phyloP scores from a whole-genome alignment of 1,140 invertebrate genomes.

The Drosophila teissieri region DNA sequence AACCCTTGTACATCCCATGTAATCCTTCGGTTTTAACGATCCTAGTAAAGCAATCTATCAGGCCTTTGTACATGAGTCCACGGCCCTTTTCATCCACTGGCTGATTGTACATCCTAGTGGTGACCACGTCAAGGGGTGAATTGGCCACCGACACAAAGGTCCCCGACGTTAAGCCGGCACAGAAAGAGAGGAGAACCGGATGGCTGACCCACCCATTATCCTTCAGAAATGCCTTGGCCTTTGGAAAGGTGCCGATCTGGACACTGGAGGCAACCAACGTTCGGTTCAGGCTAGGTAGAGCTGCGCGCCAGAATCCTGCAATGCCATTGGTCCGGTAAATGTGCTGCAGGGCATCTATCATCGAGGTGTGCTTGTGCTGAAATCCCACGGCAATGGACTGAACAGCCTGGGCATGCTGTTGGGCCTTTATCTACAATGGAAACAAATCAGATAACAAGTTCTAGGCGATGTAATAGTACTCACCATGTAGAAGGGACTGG shows the following conservation, averaged over 20 bases:
- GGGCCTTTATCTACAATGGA: constrained; percentile 90
- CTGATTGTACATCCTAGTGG: constrained; percentile 96
- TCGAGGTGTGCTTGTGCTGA: constrained; percentile 91
- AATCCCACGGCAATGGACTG: constrained; percentile 93
- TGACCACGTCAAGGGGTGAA: constrained; percentile 95
- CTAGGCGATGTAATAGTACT: neutral
- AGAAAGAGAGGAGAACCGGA: constrained; percentile 89
- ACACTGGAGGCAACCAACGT: constrained; percentile 92
- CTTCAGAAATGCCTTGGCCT: constrained; percentile 86
- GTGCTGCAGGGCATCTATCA: constrained; percentile 87
- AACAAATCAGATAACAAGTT: neutral
- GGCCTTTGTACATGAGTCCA: constrained; percentile 90
- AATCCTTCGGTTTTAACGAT: constrained; percentile 91
- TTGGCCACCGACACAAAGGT: constrained; percentile 91
- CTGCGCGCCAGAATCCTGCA: constrained; percentile 91
- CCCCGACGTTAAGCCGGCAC: constrained; percentile 91
- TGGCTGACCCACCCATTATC: constrained; percentile 85
- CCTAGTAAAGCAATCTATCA: constrained; percentile 91
- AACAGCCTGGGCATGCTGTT: constrained; percentile 92
- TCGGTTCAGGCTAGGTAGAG: constrained; percentile 89
- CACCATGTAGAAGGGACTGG: constrained; percentile 32
- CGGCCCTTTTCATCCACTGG: constrained; percentile 88
- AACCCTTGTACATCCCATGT: constrained; percentile 93
- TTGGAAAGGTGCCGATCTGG: constrained; percentile 93
- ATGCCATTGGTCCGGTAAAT: constrained; percentile 90